These are phyloP conservation scores for Molossus molossus DNA, from an alignment of 2,797 vertebrate genomes.

Conservation along the genomic window DNA sequence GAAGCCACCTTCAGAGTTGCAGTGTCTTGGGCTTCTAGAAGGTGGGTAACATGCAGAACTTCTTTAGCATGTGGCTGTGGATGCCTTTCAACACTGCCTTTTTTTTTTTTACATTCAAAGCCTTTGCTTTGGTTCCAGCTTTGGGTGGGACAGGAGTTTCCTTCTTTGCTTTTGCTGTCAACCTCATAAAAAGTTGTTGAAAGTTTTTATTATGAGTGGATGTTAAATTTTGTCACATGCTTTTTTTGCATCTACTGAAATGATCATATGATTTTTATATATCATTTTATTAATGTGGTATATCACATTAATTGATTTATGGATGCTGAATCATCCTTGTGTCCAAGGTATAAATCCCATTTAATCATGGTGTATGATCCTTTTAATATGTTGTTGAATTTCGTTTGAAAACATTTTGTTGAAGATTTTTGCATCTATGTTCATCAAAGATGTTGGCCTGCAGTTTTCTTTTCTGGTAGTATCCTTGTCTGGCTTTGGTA, in stretches of 20 bases:
- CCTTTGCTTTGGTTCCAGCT: background rate
- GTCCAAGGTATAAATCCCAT: background rate
- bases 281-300: background rate
- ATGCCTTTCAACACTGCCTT: background rate
- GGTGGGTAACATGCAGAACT: background rate
- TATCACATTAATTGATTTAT: background rate
- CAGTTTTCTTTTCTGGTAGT: background rate
- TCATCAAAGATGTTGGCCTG: background rate
- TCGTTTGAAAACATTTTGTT: background rate
- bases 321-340: background rate
- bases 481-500: background rate
- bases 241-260: background rate
- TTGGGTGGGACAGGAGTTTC: background rate
- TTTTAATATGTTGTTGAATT: background rate
- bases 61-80: background rate
- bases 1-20: background rate
- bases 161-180: background rate
- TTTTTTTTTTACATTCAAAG: background rate
- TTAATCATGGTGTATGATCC: background rate
- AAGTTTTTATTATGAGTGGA: background rate
- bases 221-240: background rate
- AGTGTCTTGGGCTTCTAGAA: background rate
- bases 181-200: background rate
- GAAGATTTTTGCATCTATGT: background rate
- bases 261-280: background rate